Evolutionary conservation across 2,113 vertebrate species (phyloP).

Genomic region (Rhineura floridana): DNA sequence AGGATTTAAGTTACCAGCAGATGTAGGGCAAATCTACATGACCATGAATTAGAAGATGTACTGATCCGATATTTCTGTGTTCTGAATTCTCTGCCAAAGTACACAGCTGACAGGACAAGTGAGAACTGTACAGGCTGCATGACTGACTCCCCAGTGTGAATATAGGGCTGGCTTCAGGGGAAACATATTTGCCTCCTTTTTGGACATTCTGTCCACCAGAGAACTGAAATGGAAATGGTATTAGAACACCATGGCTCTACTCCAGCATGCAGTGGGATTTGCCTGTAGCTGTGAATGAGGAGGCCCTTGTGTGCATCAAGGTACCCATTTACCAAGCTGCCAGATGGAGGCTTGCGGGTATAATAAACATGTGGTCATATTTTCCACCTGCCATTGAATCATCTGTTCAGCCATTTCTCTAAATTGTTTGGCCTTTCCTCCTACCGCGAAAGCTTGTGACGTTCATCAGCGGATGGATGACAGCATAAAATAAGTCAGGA

Average conservation of each 20-base stretch:
- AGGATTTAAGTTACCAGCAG: not conserved
- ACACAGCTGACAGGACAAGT: not conserved
- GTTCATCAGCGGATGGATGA: not conserved
- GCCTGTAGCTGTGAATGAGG: not conserved
- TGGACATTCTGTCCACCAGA: not conserved
- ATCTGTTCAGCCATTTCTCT: too few relatives aligned
- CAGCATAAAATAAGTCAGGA: not conserved
- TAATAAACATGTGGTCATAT: not conserved
- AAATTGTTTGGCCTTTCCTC: not conserved
- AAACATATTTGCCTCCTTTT: not conserved
- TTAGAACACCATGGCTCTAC: not conserved
- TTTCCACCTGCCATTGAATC: not conserved
- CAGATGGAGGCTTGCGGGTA: not conserved
- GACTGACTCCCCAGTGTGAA: too few relatives aligned
- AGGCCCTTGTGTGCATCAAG: not conserved
- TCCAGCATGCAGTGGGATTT: not conserved
- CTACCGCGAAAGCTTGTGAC: not conserved
- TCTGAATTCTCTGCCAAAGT: not conserved
- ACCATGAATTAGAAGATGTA: not conserved
- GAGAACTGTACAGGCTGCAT: not conserved
- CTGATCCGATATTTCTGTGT: not conserved
- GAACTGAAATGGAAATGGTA: not conserved
- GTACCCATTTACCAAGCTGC: not conserved
- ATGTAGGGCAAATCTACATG: not conserved
- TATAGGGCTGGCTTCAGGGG: not conserved